These are phyloP conservation scores for Bos javanicus DNA, from an alignment of 2,113 vertebrate genomes.

Conservation along the genomic window DNA sequence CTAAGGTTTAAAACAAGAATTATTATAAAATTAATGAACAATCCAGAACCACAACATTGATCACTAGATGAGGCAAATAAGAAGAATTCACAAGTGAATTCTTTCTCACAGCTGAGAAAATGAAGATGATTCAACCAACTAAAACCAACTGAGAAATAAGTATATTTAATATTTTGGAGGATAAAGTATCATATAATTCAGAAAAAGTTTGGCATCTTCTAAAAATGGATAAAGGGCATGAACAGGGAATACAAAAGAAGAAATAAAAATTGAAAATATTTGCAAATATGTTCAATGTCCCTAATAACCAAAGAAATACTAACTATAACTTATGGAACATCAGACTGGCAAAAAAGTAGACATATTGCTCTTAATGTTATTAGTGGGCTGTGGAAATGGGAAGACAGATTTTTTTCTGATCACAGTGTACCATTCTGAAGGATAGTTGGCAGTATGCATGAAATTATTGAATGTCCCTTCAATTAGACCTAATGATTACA, in stretches of 20 bases:
- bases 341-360: not conserved
- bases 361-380: not conserved
- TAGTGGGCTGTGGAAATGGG: not conserved
- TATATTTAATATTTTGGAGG: not conserved
- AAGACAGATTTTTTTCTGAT: not conserved
- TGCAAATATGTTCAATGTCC: not conserved
- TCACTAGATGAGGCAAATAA: not conserved
- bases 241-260: not conserved
- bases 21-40: not conserved
- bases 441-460: not conserved
- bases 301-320: not conserved
- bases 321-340: not conserved
- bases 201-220: not conserved
- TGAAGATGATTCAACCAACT: not conserved
- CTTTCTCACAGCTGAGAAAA: not conserved
- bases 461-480: not conserved
- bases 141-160: not conserved
- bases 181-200: not conserved
- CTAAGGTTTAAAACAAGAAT: not conserved
- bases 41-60: not conserved
- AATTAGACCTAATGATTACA: not conserved
- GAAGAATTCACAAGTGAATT: not conserved
- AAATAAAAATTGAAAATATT: not conserved
- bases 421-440: not conserved
- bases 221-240: not conserved